Evolutionary conservation across 2,113 vertebrate genomes (phyloP).

Genomic region (Pachyramphus minor): DNA sequence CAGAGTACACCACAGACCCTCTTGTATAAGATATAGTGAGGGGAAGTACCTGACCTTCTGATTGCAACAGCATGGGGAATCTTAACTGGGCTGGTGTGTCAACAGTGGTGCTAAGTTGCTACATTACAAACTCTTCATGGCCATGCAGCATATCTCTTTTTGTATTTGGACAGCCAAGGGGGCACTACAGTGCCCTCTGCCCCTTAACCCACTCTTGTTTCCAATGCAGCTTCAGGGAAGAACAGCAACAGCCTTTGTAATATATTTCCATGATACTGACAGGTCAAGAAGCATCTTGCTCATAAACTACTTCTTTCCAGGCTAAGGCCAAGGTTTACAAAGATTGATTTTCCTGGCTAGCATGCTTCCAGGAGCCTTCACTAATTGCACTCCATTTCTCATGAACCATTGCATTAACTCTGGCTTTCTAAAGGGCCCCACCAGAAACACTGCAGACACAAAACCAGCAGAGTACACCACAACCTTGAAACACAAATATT

Average conservation of each 20-base stretch:
- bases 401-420: neutral
- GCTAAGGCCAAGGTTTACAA: neutral
- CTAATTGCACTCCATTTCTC: slow-evolving; percentile 29
- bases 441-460: neutral
- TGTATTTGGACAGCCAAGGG: neutral
- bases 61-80: neutral
- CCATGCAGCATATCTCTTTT: neutral
- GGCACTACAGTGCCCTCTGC: neutral
- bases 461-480: neutral
- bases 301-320: slow-evolving; percentile 4
- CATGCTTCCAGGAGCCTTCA: neutral
- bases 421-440: neutral
- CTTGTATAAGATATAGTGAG: neutral
- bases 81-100: neutral
- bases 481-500: neutral
- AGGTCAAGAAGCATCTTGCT: slow-evolving; percentile 3
- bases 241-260: neutral
- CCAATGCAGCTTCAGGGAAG: neutral
- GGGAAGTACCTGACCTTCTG: neutral
- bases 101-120: neutral
- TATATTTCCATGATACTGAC: neutral
- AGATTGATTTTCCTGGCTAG: neutral
- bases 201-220: neutral
- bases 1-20: neutral
- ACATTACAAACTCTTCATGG: neutral